phyloP scores from a whole-genome alignment of 30 jellyfish, hydroid and myxozoan genomes.

The Turritopsis rubra region DNA sequence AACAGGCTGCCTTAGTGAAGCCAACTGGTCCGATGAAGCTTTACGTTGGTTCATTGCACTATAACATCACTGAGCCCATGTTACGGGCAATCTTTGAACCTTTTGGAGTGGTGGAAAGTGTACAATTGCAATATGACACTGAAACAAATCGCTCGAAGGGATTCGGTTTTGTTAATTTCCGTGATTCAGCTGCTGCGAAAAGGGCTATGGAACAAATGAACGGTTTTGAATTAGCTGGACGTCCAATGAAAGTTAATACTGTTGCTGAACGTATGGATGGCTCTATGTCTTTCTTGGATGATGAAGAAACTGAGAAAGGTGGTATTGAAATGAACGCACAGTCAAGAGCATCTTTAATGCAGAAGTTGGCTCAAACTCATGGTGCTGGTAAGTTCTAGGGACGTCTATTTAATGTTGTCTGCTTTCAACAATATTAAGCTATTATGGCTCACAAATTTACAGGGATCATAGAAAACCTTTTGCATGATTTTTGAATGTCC shows the following conservation, averaged over 20 bases:
- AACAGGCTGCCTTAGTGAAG: constrained; percentile 69
- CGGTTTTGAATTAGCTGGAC: constrained; percentile 96
- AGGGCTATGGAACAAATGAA: constrained; percentile 94
- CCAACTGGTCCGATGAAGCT: constrained; percentile 90
- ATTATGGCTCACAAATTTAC: too few relatives aligned
- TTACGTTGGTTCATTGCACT: constrained; percentile 92
- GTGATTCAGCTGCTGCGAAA: constrained; percentile 98
- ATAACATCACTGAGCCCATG: constrained; percentile 96
- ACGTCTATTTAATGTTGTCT: too few relatives aligned
- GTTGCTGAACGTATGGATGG: constrained; percentile 96
- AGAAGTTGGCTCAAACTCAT: constrained; percentile 95
- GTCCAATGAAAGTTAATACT: constrained; percentile 94
- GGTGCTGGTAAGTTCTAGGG: constrained; percentile 64
- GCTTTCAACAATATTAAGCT: too few relatives aligned
- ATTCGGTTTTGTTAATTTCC: constrained; percentile 85
- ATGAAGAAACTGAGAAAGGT: constrained; percentile 94
- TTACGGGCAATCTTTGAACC: constrained; percentile 97
- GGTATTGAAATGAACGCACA: constrained; percentile 97
- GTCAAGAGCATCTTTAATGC: constrained; percentile 97
- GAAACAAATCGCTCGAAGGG: constrained; percentile 95
- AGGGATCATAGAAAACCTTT: too few relatives aligned
- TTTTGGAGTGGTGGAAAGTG: constrained; percentile 85
- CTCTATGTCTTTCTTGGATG: constrained; percentile 93
- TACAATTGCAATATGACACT: constrained; percentile 91
- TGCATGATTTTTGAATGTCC: too few relatives aligned